phyloP scores from a whole-genome alignment of 23 tunicate genomes.

The Phallusia fumigata region DNA sequence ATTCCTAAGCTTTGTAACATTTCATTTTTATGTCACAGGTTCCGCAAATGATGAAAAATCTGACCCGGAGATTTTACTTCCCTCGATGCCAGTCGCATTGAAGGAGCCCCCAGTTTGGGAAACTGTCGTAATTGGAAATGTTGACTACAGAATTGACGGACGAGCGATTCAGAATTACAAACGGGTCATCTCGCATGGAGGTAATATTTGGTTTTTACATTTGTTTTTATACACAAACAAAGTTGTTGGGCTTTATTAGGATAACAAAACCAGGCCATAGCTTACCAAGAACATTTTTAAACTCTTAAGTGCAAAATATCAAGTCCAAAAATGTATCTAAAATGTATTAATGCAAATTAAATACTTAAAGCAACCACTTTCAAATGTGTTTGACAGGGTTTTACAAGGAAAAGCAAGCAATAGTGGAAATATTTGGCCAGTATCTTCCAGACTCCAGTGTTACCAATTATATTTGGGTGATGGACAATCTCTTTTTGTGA shows the following conservation, averaged over 20 bases:
- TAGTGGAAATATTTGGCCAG: constrained; percentile 71
- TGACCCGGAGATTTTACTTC: neutral
- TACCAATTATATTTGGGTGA: constrained; percentile 74
- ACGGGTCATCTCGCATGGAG: constrained; percentile 85
- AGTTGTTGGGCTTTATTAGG: too few species aligned
- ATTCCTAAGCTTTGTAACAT: neutral
- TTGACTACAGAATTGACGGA: constrained; percentile 59
- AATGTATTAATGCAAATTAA: too few species aligned
- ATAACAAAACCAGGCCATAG: too few species aligned
- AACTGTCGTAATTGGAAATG: constrained; percentile 44
- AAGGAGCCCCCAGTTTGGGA: constrained; percentile 37
- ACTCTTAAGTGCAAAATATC: too few species aligned
- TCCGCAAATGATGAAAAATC: neutral
- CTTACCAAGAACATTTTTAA: too few species aligned
- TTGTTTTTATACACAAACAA: too few species aligned
- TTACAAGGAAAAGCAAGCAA: constrained; percentile 71
- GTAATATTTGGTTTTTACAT: constrained; percentile 12
- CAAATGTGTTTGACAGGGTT: constrained; percentile 64
- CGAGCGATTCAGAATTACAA: constrained; percentile 75
- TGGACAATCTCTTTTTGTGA: constrained; percentile 91
- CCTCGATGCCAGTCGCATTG: neutral
- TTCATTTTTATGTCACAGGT: neutral
- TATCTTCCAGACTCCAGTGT: constrained; percentile 67
- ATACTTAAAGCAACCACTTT: too few species aligned
- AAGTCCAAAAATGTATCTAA: too few species aligned